A percentile compares a stretch with the other conserved stretches of the same genome.
Evolutionary conservation across 2,797 vertebrate species (phyloP).

Genomic region (Gallinago solitaria): DNA sequence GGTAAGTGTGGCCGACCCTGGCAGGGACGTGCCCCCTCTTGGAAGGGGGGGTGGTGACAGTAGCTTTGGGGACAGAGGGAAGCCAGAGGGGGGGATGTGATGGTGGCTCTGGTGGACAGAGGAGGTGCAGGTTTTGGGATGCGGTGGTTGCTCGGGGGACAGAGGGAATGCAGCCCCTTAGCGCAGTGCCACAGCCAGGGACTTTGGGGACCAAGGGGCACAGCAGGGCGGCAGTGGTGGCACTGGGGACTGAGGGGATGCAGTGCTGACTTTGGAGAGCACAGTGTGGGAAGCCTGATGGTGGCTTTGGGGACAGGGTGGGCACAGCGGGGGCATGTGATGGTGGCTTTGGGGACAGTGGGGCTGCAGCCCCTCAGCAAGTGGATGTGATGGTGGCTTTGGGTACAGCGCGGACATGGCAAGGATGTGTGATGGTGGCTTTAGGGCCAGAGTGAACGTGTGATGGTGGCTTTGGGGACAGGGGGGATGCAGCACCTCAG

Average conservation of each 20-base stretch:
- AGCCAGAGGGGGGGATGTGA: accelerated
- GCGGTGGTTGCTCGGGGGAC: not conserved
- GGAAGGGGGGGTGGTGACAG: accelerated
- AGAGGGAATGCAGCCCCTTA: too few species aligned
- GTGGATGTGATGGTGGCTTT: not conserved
- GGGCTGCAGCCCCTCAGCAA: too few species aligned
- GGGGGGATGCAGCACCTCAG: too few species aligned
- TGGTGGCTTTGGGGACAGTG: not conserved
- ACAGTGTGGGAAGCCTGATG: too few species aligned
- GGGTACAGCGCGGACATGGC: not conserved
- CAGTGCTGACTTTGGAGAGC: too few species aligned
- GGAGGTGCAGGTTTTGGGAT: accelerated
- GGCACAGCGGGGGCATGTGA: accelerated
- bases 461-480: not conserved
- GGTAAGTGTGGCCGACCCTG: not conserved
- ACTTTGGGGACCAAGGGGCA: not conserved
- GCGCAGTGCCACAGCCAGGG: not conserved
- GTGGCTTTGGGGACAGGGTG: not conserved
- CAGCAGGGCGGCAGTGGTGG: not conserved
- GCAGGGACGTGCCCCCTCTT: not conserved
- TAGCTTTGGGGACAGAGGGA: not conserved
- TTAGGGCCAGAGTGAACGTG: not conserved
- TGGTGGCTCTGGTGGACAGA: not conserved
- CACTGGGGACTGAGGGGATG: not conserved
- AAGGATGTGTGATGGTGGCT: not conserved